Conservation (phyloP, 2,888 invertebrate genomes). For the Aspidiotus rigidus region DNA sequence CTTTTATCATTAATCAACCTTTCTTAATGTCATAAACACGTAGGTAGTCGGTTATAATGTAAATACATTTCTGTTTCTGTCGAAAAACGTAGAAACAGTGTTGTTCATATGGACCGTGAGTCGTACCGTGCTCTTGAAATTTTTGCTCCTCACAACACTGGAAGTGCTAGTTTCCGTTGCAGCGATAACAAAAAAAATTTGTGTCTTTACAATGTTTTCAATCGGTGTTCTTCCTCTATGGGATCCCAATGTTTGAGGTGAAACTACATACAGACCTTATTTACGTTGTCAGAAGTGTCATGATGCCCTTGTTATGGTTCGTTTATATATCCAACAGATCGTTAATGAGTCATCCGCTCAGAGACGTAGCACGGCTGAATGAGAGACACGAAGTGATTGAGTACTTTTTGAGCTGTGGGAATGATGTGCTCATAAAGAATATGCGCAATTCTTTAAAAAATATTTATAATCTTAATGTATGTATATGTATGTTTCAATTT, state of each 20-base stretch:
- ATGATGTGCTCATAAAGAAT: slow-evolving; percentile 26
- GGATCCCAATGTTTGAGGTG: slow-evolving; percentile 59
- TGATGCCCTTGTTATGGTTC: too few relatives aligned
- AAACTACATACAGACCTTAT: not conserved
- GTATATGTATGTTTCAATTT: not conserved
- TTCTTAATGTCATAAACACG: too few relatives aligned
- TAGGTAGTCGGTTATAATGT: too few relatives aligned
- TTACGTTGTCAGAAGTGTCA: slow-evolving; percentile 28
- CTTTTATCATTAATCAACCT: too few relatives aligned
- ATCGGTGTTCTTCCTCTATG: slow-evolving; percentile 53
- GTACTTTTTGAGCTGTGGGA: slow-evolving; percentile 31
- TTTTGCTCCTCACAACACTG: slow-evolving; percentile 61
- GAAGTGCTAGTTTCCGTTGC: slow-evolving; percentile 59
- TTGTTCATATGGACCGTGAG: slow-evolving; percentile 61
- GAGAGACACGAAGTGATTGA: slow-evolving; percentile 35
- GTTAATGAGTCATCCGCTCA: slow-evolving; percentile 35
- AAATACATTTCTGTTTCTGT: too few relatives aligned
- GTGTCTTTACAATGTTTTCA: slow-evolving; percentile 62
- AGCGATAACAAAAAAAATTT: slow-evolving; percentile 57
- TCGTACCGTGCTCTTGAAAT: slow-evolving; percentile 68
- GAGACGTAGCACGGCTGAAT: slow-evolving; percentile 24
- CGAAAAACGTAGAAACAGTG: slow-evolving; percentile 49
- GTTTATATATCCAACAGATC: slow-evolving; percentile 12
- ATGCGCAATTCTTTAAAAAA: slow-evolving; percentile 31
- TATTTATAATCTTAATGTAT: slow-evolving; percentile 27